These are phyloP conservation scores for Heliconius hermathena DNA, from an alignment of 1,140 invertebrate genomes.

Conservation along the genomic window DNA sequence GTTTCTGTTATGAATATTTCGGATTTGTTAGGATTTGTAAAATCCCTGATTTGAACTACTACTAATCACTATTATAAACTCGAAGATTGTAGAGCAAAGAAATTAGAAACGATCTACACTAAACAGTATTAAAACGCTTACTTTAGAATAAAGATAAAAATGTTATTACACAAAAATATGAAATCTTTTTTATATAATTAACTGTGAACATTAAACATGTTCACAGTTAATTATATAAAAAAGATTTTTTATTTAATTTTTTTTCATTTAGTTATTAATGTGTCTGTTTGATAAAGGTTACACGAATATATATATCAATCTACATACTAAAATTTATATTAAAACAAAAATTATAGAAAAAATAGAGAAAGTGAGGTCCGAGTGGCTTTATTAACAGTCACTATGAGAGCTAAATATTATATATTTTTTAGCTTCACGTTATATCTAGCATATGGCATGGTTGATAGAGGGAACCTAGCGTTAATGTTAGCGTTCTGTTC, in stretches of 20 bases:
- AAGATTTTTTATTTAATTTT: not conserved
- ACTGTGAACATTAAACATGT: not conserved
- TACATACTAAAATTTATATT: not conserved
- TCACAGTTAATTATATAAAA: too few relatives aligned
- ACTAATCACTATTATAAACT: not conserved
- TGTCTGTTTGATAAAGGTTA: not conserved
- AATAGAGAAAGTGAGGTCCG: conserved; percentile 24
- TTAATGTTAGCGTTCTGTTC: too few relatives aligned
- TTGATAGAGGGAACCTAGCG: too few relatives aligned
- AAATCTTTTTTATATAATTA: not conserved
- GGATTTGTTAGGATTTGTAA: too few relatives aligned
- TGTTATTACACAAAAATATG: not conserved
- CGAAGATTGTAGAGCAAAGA: not conserved
- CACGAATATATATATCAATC: not conserved
- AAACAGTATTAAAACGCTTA: conserved; percentile 7
- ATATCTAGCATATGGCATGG: too few relatives aligned
- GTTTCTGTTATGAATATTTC: too few relatives aligned
- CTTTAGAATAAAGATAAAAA: not conserved
- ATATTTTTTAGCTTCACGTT: too few relatives aligned
- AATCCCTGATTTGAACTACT: not conserved
- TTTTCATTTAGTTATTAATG: not conserved
- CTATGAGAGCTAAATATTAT: not conserved
- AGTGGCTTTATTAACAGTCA: not conserved
- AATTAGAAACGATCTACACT: not conserved
- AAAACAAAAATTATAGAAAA: not conserved